Evolutionary conservation across 2,888 invertebrate species (phyloP), one percentile per base, ranked within the genome.

Genomic region (Eucriotettix oculatus): DNA sequence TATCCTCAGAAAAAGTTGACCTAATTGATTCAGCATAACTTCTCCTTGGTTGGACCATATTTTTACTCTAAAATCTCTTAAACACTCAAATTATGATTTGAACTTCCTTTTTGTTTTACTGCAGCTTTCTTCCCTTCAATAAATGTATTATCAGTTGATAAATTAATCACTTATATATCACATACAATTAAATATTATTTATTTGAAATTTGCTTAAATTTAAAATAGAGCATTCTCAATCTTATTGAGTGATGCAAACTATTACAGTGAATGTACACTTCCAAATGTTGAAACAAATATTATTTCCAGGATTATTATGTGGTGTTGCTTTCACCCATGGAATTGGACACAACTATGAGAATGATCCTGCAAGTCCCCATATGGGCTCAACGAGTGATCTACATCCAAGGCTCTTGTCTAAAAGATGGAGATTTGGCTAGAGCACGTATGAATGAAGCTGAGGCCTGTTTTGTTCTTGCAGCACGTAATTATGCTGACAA

Each of bases 351-450:
- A 17, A 96, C 94, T 17, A 97, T 97, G 94, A 81, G 96, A 70
- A 95, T 97, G 92, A 92, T 99, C 69, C 80, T 98, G 58, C 95
- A 96, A 79, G 79, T 81, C 65, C 97, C 97, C 10, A 90, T 96
- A 69, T 97, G 97, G 97, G 93, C 95, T 12, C 93, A 95, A 72
- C 79, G 97, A 65, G 97, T 98, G 60, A 95, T 97, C 71, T 98
- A 95, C 75, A 92, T 95, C 66, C 87, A 96, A 77, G 97, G 97
- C 48, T 96, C 97, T 42, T 97, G 96, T 69, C 78, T 97, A 64
- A 96, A 97, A 74, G 98, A 98, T 72, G 89, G 89, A 3, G 98
- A 98, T 74, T 78, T 99, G 66, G 91, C 90, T 56, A 79, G 98
- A 65, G 97, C 97, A 53, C 83, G 97, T 65, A 95, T 98, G 90